A percentile compares a stretch with the other conserved stretches of the same genome.
phyloP scores from a whole-genome alignment of 2,888 invertebrate genomes.

The Luffia ferchaultella region DNA sequence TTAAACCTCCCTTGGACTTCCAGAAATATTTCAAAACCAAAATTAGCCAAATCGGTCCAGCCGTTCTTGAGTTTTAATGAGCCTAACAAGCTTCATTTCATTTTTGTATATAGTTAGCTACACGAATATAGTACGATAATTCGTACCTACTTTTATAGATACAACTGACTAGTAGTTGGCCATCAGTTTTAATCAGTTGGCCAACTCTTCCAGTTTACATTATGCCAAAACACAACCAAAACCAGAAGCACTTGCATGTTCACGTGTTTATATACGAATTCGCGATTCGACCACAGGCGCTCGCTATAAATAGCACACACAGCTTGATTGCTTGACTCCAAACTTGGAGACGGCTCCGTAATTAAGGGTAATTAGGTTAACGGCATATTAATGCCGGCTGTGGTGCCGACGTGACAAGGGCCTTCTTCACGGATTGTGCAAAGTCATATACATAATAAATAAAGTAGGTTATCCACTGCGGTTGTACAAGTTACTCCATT shows the following conservation, averaged over 20 bases:
- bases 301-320: neutral
- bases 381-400: neutral
- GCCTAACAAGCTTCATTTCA: neutral
- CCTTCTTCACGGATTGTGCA: too few relatives aligned
- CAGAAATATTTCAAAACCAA: too few relatives aligned
- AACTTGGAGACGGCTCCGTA: neutral
- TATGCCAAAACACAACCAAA: neutral
- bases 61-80: neutral
- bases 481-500: neutral
- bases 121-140: neutral
- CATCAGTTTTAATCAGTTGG: neutral
- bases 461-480: too few relatives aligned
- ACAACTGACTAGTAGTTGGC: neutral
- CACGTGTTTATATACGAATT: neutral
- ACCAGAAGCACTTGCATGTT: neutral
- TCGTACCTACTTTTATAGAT: neutral
- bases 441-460: too few relatives aligned
- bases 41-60: too few relatives aligned
- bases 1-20: neutral
- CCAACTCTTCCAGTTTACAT: neutral
- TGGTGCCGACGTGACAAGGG: neutral
- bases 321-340: neutral
- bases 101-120: neutral
- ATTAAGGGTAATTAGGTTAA: neutral
- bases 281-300: neutral